These are phyloP conservation scores for Myiotriccus ornatus DNA, from an alignment of 2,797 vertebrate species.

Conservation along the genomic window DNA sequence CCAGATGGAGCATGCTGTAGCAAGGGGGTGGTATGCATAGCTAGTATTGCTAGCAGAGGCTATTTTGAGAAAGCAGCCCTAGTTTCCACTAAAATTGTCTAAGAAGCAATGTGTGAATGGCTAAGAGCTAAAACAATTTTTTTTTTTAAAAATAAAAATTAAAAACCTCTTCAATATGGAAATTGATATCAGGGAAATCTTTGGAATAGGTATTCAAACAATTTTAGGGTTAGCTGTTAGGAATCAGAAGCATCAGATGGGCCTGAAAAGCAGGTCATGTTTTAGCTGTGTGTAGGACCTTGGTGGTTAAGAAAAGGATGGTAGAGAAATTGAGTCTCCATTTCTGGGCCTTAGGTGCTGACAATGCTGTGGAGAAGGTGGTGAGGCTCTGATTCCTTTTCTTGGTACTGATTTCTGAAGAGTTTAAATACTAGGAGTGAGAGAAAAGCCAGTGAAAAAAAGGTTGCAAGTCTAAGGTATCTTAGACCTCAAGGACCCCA, in stretches of 20 bases:
- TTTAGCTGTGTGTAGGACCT: background rate
- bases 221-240: background rate
- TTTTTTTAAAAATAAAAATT: background rate
- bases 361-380: background rate
- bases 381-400: background rate
- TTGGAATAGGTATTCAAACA: background rate
- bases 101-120: background rate
- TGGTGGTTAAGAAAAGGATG: background rate
- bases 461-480: background rate
- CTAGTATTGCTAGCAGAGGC: background rate
- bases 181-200: background rate
- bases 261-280: background rate
- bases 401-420: background rate
- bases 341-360: background rate
- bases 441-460: background rate
- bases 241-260: background rate
- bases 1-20: accelerated
- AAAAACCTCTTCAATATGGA: background rate
- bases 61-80: background rate
- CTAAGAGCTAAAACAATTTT: background rate
- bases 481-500: background rate
- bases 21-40: background rate
- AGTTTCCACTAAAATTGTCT: background rate
- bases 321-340: background rate
- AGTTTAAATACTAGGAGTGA: background rate